Evolutionary conservation across 1,140 invertebrate genomes (phyloP), one percentile per base, ranked within the genome.

Genomic region (fruit fly (Drosophila melanogaster)): DNA sequence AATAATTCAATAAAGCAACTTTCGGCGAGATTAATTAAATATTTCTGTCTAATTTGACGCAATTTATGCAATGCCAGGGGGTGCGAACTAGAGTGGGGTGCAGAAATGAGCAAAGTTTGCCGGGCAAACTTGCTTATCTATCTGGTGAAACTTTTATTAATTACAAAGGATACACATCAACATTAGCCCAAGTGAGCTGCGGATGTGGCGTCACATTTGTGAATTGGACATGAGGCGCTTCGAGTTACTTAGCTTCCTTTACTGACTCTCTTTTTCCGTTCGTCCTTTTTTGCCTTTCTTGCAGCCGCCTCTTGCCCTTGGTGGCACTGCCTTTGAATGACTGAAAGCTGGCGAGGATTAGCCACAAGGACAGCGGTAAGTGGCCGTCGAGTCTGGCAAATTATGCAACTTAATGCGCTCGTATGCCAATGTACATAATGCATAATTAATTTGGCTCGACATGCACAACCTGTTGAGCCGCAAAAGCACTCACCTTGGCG

Each of bases 11-110:
- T 87, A 87, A 87, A 89, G 60, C 76, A 89, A 89, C 67, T 89
- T 89, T 89, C 55, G 75, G 70, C 44, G 57, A 89, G 85, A 89
- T 89, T 89, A 89, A 89, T 89, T 89, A 84, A 89, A 89, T 89
- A 89, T 90, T 90, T 90, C 85, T 87, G 84, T 89, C 84, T 89
- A 89, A 89, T 89, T 89, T 89, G 84, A 84, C 67, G 80, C 84
- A 89, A 89, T 89, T 89, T 89, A 89, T 90, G 80, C 79, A 89
- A 84, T 70, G 76, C 74, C 60, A 51, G 24, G 41, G 64, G 61
- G 56, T 70, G 35, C 55, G 8, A 35, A 47, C 22, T 33, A 24
- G 33, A 60, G 37, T 50, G 56, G 33, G 35, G 69, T 61, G 57
- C 40, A 80, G 70, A 80, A 89, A 87, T 80, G 67, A 89, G 76